Conservation (phyloP, 2,797 vertebrate species). For the Prionace glauca region DNA sequence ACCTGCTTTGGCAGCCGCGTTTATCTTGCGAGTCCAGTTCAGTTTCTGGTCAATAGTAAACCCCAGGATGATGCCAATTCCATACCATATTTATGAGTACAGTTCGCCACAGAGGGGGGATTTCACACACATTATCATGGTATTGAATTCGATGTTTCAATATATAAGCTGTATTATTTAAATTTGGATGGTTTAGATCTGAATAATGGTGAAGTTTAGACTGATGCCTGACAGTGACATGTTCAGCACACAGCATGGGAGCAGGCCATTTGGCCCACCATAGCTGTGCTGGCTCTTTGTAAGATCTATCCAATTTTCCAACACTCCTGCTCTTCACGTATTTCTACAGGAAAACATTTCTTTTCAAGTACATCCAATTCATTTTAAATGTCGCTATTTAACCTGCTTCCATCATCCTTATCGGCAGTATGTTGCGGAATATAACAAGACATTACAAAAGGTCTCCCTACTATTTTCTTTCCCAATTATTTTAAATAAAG, state of each 20-base stretch:
- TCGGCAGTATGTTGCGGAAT: background rate
- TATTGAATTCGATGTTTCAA: background rate
- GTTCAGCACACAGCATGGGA: too few species aligned
- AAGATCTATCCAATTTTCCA: background rate
- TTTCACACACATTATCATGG: too few species aligned
- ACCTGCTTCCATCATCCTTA: background rate
- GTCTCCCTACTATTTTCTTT: background rate
- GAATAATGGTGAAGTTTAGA: background rate
- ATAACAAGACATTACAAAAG: background rate
- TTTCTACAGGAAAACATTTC: too few species aligned
- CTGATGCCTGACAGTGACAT: background rate
- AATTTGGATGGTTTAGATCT: background rate
- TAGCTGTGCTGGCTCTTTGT: background rate
- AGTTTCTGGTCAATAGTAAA: too few species aligned
- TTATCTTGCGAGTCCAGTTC: too few species aligned
- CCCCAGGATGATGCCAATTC: background rate
- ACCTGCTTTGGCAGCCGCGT: too few species aligned
- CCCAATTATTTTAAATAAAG: background rate
- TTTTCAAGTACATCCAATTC: background rate
- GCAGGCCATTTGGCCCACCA: background rate
- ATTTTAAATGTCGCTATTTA: background rate
- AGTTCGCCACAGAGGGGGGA: background rate
- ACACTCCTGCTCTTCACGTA: background rate
- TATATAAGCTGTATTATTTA: background rate
- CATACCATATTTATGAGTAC: background rate